These are phyloP conservation scores for Agriopis aurantiaria DNA, from an alignment of 2,888 invertebrate genomes.

Conservation along the genomic window DNA sequence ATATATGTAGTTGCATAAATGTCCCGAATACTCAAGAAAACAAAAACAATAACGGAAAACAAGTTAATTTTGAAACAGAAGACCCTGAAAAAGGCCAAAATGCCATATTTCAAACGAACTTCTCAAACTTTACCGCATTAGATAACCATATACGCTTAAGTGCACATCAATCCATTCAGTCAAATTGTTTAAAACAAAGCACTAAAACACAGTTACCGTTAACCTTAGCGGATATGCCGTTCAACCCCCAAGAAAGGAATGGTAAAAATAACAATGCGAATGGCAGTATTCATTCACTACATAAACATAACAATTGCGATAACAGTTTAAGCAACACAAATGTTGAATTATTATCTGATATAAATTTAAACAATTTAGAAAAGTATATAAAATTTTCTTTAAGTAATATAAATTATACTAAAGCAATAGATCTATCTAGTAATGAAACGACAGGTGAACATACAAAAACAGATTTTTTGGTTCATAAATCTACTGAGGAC, in stretches of 20 bases:
- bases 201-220: conserved; percentile 57
- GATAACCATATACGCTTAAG: neutral
- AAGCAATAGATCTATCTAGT: neutral
- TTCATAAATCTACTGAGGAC: neutral
- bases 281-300: neutral
- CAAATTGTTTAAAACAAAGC: conserved; percentile 43
- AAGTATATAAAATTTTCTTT: neutral
- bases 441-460: neutral
- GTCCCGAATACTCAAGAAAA: conserved; percentile 17
- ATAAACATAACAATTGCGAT: neutral
- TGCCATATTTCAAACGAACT: neutral
- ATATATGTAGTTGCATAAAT: conserved; percentile 59
- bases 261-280: neutral
- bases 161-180: neutral
- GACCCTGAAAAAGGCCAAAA: conserved; percentile 56
- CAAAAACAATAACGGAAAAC: conserved; percentile 8
- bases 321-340: neutral
- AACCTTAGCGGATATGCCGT: conserved; percentile 57
- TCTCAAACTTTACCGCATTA: neutral
- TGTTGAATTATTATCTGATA: neutral
- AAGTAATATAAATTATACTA: neutral
- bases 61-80: conserved; percentile 43
- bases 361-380: neutral
- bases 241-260: conserved; percentile 51
- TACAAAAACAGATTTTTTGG: neutral